phyloP scores from a whole-genome alignment of 1,140 invertebrate genomes.

The Drosophila kikkawai region DNA sequence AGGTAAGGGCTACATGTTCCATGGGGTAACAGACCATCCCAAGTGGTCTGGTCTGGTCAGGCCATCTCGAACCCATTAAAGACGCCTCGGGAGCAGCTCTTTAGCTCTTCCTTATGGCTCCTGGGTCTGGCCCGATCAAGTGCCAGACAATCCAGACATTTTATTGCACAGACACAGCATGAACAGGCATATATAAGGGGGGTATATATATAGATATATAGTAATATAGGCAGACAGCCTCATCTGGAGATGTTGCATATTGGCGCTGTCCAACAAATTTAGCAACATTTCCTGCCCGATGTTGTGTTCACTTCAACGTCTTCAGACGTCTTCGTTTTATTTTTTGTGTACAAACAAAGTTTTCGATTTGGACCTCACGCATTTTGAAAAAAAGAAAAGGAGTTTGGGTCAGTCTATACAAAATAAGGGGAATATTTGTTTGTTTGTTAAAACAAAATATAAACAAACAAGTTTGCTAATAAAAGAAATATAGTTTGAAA shows the following conservation, averaged over 20 bases:
- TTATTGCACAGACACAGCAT: conserved; percentile 51
- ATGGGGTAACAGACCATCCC: not conserved
- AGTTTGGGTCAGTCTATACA: not conserved
- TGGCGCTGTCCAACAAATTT: conserved; percentile 48
- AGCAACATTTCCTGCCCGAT: conserved; percentile 39
- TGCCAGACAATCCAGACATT: conserved; percentile 58
- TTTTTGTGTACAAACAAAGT: conserved; percentile 38
- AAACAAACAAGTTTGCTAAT: not conserved
- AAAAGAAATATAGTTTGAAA: not conserved
- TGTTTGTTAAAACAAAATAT: not conserved
- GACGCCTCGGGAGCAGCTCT: conserved; percentile 49
- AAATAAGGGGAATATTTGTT: not conserved
- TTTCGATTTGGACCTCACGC: conserved; percentile 35
- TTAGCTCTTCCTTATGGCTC: conserved; percentile 45
- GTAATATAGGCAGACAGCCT: conserved; percentile 11
- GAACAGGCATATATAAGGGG: conserved; percentile 5
- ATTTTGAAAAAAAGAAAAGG: conserved; percentile 9
- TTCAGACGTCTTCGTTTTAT: not conserved
- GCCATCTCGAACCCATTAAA: conserved; percentile 43
- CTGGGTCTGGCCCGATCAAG: conserved; percentile 45
- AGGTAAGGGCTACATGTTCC: conserved; percentile 2
- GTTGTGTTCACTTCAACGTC: conserved; percentile 16
- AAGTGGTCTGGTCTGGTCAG: conserved; percentile 27
- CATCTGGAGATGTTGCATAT: conserved; percentile 46
- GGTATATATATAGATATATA: conserved; percentile 10